These are phyloP conservation scores for Urosaurus nigricauda DNA, from an alignment of 2,797 vertebrate genomes.

Conservation along the genomic window DNA sequence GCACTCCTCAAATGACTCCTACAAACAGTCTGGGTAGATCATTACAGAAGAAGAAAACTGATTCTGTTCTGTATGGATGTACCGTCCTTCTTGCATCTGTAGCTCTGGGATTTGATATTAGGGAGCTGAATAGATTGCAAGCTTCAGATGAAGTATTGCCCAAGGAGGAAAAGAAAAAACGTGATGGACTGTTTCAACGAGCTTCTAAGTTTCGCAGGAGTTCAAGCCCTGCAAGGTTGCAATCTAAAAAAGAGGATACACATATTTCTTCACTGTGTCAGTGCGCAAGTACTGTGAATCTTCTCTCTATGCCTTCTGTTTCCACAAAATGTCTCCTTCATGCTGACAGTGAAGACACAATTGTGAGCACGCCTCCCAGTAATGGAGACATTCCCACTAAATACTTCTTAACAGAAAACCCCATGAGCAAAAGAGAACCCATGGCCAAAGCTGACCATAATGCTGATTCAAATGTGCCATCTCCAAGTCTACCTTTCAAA, in stretches of 20 bases:
- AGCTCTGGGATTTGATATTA: slow-evolving; percentile 89
- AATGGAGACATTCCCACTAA: slow-evolving; percentile 9
- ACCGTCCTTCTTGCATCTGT: slow-evolving; percentile 88
- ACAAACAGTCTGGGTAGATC: slow-evolving; percentile 87
- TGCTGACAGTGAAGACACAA: slow-evolving; percentile 68
- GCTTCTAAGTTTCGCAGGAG: slow-evolving; percentile 87
- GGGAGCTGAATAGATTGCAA: slow-evolving; percentile 80
- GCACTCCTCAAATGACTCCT: slow-evolving; percentile 86
- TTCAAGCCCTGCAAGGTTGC: slow-evolving; percentile 80
- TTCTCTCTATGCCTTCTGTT: slow-evolving; percentile 88
- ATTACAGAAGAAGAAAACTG: slow-evolving; percentile 82
- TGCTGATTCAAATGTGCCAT: background rate
- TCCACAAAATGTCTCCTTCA: slow-evolving; percentile 89
- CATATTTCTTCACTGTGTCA: slow-evolving; percentile 56
- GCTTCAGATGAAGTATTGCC: slow-evolving; percentile 81
- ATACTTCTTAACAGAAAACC: slow-evolving; percentile 31
- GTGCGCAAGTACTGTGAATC: slow-evolving; percentile 75
- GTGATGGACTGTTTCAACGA: slow-evolving; percentile 88
- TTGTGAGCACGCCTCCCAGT: slow-evolving; percentile 50
- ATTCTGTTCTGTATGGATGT: slow-evolving; percentile 86
- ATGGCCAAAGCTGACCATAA: slow-evolving; percentile 17
- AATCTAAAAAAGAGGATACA: slow-evolving; percentile 80
- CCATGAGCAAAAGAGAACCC: slow-evolving; percentile 41
- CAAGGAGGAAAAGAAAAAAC: slow-evolving; percentile 87
- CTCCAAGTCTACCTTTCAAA: slow-evolving; percentile 45